A percentile compares a stretch with the other conserved stretches of the same genome.
Conservation (phyloP, 64 coral and sea anemone genomes). For the Dendrophyllia cribrosa region DNA sequence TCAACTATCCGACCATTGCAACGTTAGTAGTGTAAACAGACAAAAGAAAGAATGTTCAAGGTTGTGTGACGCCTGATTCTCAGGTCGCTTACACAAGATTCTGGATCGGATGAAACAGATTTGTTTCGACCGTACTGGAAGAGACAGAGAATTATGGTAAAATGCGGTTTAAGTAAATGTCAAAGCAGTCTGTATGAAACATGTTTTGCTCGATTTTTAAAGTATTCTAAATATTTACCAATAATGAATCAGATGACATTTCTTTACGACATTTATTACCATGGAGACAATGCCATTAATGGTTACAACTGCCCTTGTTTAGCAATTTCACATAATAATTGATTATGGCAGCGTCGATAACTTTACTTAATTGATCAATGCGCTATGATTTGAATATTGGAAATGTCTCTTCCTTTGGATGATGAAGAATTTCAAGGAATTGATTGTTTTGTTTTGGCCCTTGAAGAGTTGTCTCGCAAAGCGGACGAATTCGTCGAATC, state of each 20-base stretch:
- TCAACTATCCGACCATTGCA: no score
- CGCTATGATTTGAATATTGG: neutral
- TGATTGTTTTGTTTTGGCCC: neutral
- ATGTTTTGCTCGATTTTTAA: no score
- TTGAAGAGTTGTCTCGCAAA: slow-evolving; percentile 9
- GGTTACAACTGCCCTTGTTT: neutral
- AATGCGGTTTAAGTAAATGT: no score
- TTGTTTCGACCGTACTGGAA: no score
- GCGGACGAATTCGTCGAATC: neutral
- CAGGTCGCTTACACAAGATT: no score
- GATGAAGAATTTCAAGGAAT: neutral
- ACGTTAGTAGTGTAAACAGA: no score
- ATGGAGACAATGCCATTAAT: slow-evolving; percentile 27
- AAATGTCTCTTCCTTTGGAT: slow-evolving; percentile 25
- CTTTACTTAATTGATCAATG: neutral
- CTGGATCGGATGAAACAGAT: no score
- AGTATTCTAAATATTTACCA: no score
- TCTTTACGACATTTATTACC: neutral
- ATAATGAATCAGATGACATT: neutral
- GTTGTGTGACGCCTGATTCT: no score
- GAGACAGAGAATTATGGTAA: no score
- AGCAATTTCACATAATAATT: neutral
- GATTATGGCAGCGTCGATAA: neutral
- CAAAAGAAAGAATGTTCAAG: no score
- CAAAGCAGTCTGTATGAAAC: no score